Percentiles rank a stretch among this genome's conserved stretches.
These are phyloP conservation scores for Reinhardtius hippoglossoides DNA, from an alignment of 2,113 vertebrate species.

Conservation along the genomic window DNA sequence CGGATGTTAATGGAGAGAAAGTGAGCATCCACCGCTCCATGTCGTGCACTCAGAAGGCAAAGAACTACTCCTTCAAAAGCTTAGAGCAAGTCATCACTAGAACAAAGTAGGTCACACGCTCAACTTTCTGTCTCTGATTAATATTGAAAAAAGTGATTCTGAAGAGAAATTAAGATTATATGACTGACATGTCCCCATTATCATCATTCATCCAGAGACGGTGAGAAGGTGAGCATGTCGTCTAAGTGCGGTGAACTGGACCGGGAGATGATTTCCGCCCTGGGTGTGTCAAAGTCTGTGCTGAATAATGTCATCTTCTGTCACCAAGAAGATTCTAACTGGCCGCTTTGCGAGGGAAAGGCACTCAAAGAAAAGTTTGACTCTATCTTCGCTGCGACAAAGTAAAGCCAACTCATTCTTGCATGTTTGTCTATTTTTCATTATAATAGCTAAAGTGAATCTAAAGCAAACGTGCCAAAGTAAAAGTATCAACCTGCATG, in stretches of 20 bases:
- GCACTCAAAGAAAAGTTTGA: slow-evolving; percentile 98
- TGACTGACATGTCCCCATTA: background rate
- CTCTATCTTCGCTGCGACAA: slow-evolving; percentile 98
- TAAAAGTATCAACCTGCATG: background rate
- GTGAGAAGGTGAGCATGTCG: slow-evolving; percentile 90
- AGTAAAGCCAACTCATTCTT: slow-evolving; percentile 77
- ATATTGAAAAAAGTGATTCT: background rate
- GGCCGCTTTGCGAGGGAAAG: slow-evolving; percentile 96
- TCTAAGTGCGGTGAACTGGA: slow-evolving; percentile 98
- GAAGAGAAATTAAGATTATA: background rate
- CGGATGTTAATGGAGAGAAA: slow-evolving; percentile 89
- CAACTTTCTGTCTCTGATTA: background rate
- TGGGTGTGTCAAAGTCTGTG: slow-evolving; percentile 95
- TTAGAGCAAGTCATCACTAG: slow-evolving; percentile 94
- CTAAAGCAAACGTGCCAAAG: background rate
- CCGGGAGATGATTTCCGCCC: slow-evolving; percentile 93
- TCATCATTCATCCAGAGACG: slow-evolving; percentile 80
- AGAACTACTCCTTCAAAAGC: slow-evolving; percentile 92
- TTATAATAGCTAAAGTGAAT: background rate
- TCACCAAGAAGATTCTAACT: slow-evolving; percentile 99
- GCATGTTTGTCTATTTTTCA: background rate
- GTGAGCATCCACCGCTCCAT: slow-evolving; percentile 93
- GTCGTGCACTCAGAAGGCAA: slow-evolving; percentile 94
- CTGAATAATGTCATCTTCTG: slow-evolving; percentile 98
- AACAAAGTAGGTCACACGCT: slow-evolving; percentile 83